A percentile compares a stretch with the other conserved stretches of the same genome.
phyloP scores from a whole-genome alignment of 2,797 vertebrate genomes.

The Helarctos malayanus region DNA sequence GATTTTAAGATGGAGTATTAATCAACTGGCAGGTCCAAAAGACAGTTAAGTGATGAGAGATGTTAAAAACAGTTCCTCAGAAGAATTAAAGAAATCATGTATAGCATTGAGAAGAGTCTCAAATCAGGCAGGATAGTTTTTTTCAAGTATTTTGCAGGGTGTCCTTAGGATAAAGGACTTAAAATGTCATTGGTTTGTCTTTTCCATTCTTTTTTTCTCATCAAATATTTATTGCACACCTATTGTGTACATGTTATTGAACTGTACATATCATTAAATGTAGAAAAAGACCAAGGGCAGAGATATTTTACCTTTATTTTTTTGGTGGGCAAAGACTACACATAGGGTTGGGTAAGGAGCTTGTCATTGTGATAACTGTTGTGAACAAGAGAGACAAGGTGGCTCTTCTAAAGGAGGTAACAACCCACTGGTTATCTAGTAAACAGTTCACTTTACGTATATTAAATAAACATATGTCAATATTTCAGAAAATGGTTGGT shows the following conservation, averaged over 20 bases:
- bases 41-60: conserved; percentile 8
- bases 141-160: background rate
- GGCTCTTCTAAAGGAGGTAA: conserved; percentile 31
- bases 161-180: background rate
- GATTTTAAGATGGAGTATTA: conserved; percentile 38
- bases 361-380: conserved; percentile 2
- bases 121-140: background rate
- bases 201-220: background rate
- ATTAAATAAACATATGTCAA: background rate
- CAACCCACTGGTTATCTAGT: background rate
- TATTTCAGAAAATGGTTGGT: conserved; percentile 19
- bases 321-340: background rate
- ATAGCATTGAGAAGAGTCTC: background rate
- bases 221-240: background rate
- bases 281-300: background rate
- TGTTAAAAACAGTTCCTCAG: conserved; percentile 34
- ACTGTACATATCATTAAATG: conserved; percentile 27
- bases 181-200: conserved; percentile 28
- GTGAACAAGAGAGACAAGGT: background rate
- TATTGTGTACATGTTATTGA: background rate
- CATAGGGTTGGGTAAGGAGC: background rate
- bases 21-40: background rate
- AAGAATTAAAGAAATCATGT: conserved; percentile 13
- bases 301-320: conserved; percentile 18
- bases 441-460: background rate